These are phyloP conservation scores for Euthynnus affinis DNA, from an alignment of 2,797 vertebrate genomes.

Conservation along the genomic window DNA sequence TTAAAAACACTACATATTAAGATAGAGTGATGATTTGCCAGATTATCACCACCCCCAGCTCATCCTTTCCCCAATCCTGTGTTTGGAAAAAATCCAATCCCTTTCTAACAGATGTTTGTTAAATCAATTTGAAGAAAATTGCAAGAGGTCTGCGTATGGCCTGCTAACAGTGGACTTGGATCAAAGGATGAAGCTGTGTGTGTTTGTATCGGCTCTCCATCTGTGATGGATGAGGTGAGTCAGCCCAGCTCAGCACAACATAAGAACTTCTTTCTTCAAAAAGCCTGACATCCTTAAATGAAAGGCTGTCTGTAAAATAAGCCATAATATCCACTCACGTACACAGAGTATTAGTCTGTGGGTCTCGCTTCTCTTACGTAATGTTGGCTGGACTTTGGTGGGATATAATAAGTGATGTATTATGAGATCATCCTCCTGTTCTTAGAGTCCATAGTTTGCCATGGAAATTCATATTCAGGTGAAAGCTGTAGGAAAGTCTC, in stretches of 20 bases:
- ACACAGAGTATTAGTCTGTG: conserved; percentile 23
- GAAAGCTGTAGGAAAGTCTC: conserved; percentile 13
- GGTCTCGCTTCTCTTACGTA: conserved; percentile 31
- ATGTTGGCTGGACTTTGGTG: conserved; percentile 25
- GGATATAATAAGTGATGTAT: conserved; percentile 47
- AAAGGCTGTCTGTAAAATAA: conserved; percentile 40
- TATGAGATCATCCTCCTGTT: conserved; percentile 36
- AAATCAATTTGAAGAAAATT: conserved; percentile 12
- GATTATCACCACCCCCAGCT: neutral
- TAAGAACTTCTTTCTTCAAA: conserved; percentile 27
- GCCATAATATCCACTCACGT: conserved; percentile 31
- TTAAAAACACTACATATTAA: conserved; percentile 1
- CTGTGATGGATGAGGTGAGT: conserved; percentile 41
- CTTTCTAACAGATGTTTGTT: conserved; percentile 31
- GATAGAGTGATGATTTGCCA: neutral
- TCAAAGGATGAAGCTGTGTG: conserved; percentile 14
- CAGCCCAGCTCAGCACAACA: neutral
- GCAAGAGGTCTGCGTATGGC: neutral
- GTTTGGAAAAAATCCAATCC: neutral
- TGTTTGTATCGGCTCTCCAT: conserved; percentile 25
- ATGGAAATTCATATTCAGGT: conserved; percentile 19
- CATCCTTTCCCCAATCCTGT: neutral
- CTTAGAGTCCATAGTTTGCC: conserved; percentile 28
- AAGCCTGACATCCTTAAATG: conserved; percentile 16
- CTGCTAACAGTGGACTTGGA: conserved; percentile 4